Conservation (phyloP, 2,888 invertebrate genomes). For the Polylopha cassiicola region DNA sequence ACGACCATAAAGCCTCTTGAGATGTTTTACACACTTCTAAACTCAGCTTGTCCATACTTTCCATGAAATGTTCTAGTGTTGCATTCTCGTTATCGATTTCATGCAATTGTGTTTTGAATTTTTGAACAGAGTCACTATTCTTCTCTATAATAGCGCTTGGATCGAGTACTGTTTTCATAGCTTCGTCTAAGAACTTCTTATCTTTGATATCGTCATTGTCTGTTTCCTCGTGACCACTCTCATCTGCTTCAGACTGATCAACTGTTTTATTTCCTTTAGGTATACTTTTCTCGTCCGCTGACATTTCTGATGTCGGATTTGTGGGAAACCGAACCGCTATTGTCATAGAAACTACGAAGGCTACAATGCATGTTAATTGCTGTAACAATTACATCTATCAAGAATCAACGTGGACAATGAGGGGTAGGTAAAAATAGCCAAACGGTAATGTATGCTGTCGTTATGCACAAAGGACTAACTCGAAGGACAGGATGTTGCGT, state of each 20-base stretch:
- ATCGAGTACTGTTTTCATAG: constrained; percentile 60
- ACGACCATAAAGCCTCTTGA: constrained; percentile 64
- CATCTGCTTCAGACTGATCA: constrained; percentile 48
- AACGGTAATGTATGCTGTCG: constrained; percentile 15
- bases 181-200: constrained; percentile 61
- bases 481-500: constrained; percentile 27
- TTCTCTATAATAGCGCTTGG: constrained; percentile 48
- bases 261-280: constrained; percentile 49
- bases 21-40: constrained; percentile 65
- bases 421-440: constrained; percentile 3
- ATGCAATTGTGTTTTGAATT: constrained; percentile 51
- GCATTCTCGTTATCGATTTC: constrained; percentile 51
- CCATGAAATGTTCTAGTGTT: constrained; percentile 57
- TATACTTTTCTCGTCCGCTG: constrained; percentile 53
- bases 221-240: constrained; percentile 62
- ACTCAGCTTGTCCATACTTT: constrained; percentile 65
- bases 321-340: constrained; percentile 47
- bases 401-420: constrained; percentile 14
- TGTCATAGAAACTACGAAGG: constrained; percentile 36
- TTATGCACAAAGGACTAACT: constrained; percentile 11
- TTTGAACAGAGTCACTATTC: constrained; percentile 44
- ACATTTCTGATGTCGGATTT: constrained; percentile 64
- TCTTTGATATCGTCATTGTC: constrained; percentile 58
- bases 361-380: constrained; percentile 41
- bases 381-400: constrained; percentile 36